Evolutionary conservation across 2,113 vertebrate genomes (phyloP).

Genomic region (Elgaria multicarinata): DNA sequence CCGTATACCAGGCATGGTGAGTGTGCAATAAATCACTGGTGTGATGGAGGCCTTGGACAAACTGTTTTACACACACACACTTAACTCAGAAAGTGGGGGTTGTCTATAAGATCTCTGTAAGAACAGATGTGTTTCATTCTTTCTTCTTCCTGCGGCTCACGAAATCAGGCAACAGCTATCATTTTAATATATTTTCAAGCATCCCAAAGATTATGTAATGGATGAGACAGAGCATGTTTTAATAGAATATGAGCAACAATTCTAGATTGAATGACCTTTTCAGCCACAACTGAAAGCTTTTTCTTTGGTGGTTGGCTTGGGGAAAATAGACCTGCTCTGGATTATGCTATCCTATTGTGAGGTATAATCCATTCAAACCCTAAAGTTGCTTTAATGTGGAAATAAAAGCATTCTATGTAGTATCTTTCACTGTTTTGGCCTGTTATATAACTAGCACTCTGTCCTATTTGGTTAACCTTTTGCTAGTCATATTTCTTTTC

Average conservation of each 20-base stretch:
- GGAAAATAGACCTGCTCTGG: constrained; percentile 13
- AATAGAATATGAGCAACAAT: constrained; percentile 30
- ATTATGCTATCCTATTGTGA: constrained; percentile 13
- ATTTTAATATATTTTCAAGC: constrained; percentile 26
- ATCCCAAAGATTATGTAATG: constrained; percentile 22
- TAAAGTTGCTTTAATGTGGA: constrained; percentile 29
- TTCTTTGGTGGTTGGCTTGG: not conserved
- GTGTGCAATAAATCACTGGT: too few relatives aligned
- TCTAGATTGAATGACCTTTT: constrained; percentile 10
- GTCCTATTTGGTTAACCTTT: constrained; percentile 3
- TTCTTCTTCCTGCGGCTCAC: not conserved
- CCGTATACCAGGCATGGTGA: too few relatives aligned
- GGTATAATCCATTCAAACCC: constrained; percentile 18
- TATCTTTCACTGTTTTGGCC: constrained; percentile 35
- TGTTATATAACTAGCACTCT: constrained; percentile 6
- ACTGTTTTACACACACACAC: not conserved
- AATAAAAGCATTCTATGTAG: constrained; percentile 25
- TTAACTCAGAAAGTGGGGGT: not conserved
- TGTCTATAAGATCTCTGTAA: not conserved
- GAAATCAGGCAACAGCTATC: not conserved
- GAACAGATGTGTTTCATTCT: constrained; percentile 21
- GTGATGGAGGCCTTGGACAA: constrained; percentile 26
- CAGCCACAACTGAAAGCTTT: not conserved
- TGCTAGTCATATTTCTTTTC: not conserved
- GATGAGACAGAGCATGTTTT: constrained; percentile 7